A percentile compares a stretch with the other conserved stretches of the same genome.
phyloP scores from a whole-genome alignment of 2,888 invertebrate genomes.

The Yponomeuta sedellus region DNA sequence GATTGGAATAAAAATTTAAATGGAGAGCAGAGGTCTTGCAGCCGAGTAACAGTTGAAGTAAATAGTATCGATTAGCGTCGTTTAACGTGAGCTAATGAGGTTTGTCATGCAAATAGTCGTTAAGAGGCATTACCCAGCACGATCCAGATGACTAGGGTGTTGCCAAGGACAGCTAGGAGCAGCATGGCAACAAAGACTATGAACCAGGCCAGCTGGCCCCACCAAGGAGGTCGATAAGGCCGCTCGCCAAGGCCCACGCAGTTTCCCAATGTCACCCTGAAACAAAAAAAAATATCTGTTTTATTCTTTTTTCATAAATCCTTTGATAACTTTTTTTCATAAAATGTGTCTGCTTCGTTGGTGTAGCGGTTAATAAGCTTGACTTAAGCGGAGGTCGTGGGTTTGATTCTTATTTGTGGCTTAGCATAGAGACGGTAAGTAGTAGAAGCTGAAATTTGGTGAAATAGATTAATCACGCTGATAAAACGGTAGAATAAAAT shows the following conservation, averaged over 20 bases:
- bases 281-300: no score
- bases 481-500: no score
- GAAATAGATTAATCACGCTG: no score
- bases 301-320: no score
- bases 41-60: background rate
- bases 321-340: background rate
- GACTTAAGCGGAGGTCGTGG: no score
- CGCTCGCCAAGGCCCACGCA: constrained; percentile 77
- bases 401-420: no score
- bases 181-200: constrained; percentile 85
- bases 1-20: background rate
- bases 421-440: no score
- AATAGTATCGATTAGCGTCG: background rate
- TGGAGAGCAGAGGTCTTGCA: background rate
- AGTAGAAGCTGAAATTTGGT: no score
- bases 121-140: constrained; percentile 80
- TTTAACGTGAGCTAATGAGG: background rate
- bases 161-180: constrained; percentile 86
- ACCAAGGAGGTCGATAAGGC: constrained; percentile 79
- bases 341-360: no score
- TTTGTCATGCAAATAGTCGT: background rate
- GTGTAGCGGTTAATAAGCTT: no score
- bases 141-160: constrained; percentile 94
- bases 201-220: constrained; percentile 83
- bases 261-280: constrained; percentile 76